These are phyloP conservation scores for Phenacoccus solenopsis DNA, from an alignment of 1,140 invertebrate species.

Conservation along the genomic window DNA sequence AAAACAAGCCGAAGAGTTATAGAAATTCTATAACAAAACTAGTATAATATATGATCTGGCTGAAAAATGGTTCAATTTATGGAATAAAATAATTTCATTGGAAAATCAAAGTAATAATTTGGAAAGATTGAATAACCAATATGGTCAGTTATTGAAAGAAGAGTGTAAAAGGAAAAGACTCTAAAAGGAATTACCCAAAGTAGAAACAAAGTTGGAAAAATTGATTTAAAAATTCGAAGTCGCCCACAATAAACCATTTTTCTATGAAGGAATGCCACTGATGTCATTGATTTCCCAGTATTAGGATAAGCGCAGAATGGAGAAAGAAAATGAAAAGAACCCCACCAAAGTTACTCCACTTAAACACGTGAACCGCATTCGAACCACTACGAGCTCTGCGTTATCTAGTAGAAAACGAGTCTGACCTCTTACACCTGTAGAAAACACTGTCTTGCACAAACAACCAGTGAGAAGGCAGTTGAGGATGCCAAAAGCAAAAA, in stretches of 20 bases:
- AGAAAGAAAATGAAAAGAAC: slow-evolving; percentile 10
- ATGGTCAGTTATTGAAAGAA: slow-evolving; percentile 24
- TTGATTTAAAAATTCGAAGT: slow-evolving; percentile 18
- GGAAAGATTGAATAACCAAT: slow-evolving; percentile 23
- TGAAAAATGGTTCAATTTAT: slow-evolving; percentile 22
- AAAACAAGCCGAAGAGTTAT: slow-evolving; percentile 19
- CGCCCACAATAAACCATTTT: slow-evolving; percentile 6
- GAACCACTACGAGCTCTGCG: not conserved
- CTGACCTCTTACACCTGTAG: not conserved
- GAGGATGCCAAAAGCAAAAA: not conserved
- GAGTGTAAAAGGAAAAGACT: slow-evolving; percentile 25
- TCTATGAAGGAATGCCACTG: not conserved
- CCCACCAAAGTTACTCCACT: not conserved
- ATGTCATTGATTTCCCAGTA: not conserved
- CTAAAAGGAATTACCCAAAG: slow-evolving; percentile 21
- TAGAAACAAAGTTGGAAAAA: slow-evolving; percentile 20
- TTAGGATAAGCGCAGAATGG: not conserved
- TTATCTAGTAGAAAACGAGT: not conserved
- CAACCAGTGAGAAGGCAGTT: not conserved
- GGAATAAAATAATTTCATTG: slow-evolving; percentile 21
- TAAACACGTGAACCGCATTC: not conserved
- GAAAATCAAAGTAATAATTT: slow-evolving; percentile 22
- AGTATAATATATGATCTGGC: slow-evolving; percentile 21
- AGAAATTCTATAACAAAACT: slow-evolving; percentile 22
- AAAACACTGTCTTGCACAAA: not conserved